Evolutionary conservation across 2,888 invertebrate species (phyloP).

Genomic region (Urechis unicinctus): DNA sequence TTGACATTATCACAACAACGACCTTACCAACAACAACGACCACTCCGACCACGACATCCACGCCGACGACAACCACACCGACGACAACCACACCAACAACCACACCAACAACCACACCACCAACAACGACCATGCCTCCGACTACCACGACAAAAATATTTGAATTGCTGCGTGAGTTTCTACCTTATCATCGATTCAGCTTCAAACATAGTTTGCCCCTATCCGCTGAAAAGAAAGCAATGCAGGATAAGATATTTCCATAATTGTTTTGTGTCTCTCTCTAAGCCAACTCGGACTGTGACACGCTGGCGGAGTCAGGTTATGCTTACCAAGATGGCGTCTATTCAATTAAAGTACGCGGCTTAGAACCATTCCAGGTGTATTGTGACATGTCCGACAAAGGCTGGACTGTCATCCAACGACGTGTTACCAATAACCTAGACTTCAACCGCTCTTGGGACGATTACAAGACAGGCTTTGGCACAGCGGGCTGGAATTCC

Average conservation of each 20-base stretch:
- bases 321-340: constrained; percentile 5
- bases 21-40: neutral
- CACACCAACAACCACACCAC: neutral
- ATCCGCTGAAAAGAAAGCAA: neutral
- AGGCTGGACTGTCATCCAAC: constrained; percentile 15
- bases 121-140: no score
- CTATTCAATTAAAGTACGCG: constrained; percentile 3
- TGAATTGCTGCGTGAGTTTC: no score
- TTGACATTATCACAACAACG: neutral
- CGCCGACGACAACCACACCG: neutral
- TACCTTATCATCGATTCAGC: no score
- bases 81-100: neutral
- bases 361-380: neutral
- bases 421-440: neutral
- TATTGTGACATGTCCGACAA: constrained; percentile 12
- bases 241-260: neutral
- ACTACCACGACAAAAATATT: no score
- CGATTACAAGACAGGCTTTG: constrained; percentile 12
- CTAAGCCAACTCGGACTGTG: constrained; percentile 6
- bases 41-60: neutral
- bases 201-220: no score
- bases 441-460: constrained; percentile 10
- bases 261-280: neutral
- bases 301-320: constrained; percentile 5
- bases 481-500: neutral